Evolutionary conservation across 2,797 vertebrate genomes (phyloP).

Genomic region (Protonibea diacanthus): DNA sequence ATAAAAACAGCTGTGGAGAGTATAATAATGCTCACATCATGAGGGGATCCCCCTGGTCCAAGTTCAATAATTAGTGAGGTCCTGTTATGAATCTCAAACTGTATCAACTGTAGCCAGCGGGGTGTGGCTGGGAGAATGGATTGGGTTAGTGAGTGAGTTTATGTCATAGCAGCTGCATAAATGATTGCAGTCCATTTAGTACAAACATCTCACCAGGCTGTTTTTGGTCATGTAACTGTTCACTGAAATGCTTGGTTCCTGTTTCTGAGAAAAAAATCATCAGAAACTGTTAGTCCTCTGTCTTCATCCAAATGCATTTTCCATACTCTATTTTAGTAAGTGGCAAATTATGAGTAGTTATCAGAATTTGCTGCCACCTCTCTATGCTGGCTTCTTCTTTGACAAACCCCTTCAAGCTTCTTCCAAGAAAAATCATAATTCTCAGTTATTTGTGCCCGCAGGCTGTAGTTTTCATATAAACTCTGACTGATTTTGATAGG

Average conservation of each 20-base stretch:
- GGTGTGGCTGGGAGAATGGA: slow-evolving; percentile 47
- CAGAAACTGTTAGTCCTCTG: background rate
- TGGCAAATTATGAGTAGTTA: background rate
- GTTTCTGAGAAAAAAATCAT: slow-evolving; percentile 34
- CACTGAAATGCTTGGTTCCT: slow-evolving; percentile 31
- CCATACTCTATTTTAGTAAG: slow-evolving; percentile 7
- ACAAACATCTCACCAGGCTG: slow-evolving; percentile 33
- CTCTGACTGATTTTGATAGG: slow-evolving; percentile 1
- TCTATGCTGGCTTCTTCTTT: slow-evolving; percentile 8
- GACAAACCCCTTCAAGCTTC: slow-evolving; percentile 13
- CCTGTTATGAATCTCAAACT: slow-evolving; percentile 30
- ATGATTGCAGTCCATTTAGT: slow-evolving; percentile 31
- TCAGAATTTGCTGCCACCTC: background rate
- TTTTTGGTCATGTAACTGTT: slow-evolving; percentile 20
- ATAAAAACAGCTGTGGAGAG: slow-evolving; percentile 54
- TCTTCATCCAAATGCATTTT: slow-evolving; percentile 18
- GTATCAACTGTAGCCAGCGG: slow-evolving; percentile 36
- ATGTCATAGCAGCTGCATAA: slow-evolving; percentile 56
- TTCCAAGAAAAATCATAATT: slow-evolving; percentile 9
- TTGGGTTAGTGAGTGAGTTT: slow-evolving; percentile 25
- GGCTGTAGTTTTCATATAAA: slow-evolving; percentile 13
- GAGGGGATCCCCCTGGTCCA: slow-evolving; percentile 32
- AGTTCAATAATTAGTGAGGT: slow-evolving; percentile 37
- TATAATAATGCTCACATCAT: slow-evolving; percentile 56
- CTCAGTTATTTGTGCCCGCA: background rate